Percentiles rank a stretch among this genome's conserved stretches.
phyloP scores from a whole-genome alignment of 2,113 vertebrate genomes.

The Tautogolabrus adspersus region DNA sequence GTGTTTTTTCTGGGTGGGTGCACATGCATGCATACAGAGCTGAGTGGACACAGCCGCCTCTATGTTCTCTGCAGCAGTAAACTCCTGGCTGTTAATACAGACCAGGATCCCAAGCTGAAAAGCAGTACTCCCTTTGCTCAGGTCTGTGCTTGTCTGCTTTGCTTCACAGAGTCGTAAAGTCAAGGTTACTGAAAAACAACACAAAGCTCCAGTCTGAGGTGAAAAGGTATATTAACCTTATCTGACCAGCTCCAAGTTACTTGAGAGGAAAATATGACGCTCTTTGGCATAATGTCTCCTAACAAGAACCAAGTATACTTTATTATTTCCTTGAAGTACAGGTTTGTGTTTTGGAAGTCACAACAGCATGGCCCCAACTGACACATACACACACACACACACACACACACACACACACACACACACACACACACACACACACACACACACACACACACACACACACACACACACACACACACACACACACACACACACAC shows the following conservation, averaged over 20 bases:
- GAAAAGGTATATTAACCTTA: conserved; percentile 32
- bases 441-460: conserved; percentile 9
- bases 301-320: conserved; percentile 3
- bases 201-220: conserved; percentile 8
- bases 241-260: conserved; percentile 32
- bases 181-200: conserved; percentile 37
- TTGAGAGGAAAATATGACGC: conserved; percentile 27
- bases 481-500: conserved; percentile 5
- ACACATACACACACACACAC: conserved; percentile 1
- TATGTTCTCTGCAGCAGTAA: conserved; percentile 69
- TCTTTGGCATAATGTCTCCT: conserved; percentile 11
- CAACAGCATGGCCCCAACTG: neutral
- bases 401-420: conserved; percentile 9
- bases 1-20: conserved; percentile 40
- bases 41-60: conserved; percentile 71
- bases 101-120: conserved; percentile 59
- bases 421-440: conserved; percentile 5
- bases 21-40: conserved; percentile 70
- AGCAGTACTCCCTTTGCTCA: conserved; percentile 68
- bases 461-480: conserved; percentile 1
- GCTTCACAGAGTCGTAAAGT: conserved; percentile 42
- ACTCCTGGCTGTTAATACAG: conserved; percentile 62
- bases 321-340: conserved; percentile 19
- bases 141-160: conserved; percentile 61
- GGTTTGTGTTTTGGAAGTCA: conserved; percentile 29